Percentiles rank a stretch among this genome's conserved stretches.
Evolutionary conservation across 2,888 invertebrate genomes (phyloP).

Genomic region (Pachycephus smyrnensis): DNA sequence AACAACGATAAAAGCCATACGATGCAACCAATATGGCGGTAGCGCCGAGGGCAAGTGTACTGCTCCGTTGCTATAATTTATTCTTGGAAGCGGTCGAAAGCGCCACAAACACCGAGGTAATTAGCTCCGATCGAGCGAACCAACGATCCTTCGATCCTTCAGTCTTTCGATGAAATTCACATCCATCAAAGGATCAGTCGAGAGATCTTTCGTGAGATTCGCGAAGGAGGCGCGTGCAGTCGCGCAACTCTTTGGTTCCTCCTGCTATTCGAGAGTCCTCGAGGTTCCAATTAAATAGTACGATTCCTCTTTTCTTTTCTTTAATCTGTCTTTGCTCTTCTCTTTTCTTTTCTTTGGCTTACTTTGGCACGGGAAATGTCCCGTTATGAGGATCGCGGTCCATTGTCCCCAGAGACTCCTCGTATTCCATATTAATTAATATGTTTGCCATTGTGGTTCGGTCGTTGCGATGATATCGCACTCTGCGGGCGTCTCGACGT

Average conservation of each 20-base stretch:
- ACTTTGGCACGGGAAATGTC: not conserved
- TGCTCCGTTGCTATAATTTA: conserved; percentile 2
- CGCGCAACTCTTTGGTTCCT: conserved; percentile 5
- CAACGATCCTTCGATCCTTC: not conserved
- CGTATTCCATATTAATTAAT: conserved; percentile 47
- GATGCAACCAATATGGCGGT: conserved; percentile 9
- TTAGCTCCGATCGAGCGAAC: not conserved
- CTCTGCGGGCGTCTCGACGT: conserved; percentile 36
- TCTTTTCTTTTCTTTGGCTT: not conserved
- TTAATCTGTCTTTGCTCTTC: not conserved
- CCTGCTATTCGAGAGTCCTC: conserved; percentile 4
- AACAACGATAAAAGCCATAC: conserved; percentile 29
- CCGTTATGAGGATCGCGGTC: not conserved
- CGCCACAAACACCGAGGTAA: not conserved
- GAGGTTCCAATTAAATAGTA: not conserved
- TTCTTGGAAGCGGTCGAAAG: not conserved
- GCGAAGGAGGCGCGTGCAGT: conserved; percentile 14
- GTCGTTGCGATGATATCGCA: conserved; percentile 45
- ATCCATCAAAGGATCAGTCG: not conserved
- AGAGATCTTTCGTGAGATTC: not conserved
- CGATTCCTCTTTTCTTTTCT: not conserved
- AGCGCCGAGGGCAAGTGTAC: conserved; percentile 16
- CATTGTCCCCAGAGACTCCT: not conserved
- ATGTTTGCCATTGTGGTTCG: conserved; percentile 46
- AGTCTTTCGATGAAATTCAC: not conserved